Conservation (phyloP, 2,888 invertebrate genomes). For the Eurois occulta region DNA sequence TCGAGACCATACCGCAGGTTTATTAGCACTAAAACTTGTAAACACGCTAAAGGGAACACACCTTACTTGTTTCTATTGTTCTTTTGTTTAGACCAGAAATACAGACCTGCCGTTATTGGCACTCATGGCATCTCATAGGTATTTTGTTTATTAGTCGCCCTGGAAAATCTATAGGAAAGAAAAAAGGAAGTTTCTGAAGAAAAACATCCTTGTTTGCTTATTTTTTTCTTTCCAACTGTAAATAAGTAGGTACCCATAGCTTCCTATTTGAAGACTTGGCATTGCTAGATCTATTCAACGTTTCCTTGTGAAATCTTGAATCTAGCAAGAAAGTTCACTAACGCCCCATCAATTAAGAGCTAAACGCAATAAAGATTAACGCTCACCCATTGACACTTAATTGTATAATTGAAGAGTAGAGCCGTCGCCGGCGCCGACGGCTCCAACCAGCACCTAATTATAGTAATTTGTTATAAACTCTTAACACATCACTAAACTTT, state of each 20-base stretch:
- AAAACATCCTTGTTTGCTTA: background rate
- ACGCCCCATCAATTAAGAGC: slow-evolving; percentile 51
- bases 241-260: background rate
- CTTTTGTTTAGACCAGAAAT: slow-evolving; percentile 41
- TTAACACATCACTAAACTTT: slow-evolving; percentile 13
- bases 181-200: background rate
- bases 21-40: slow-evolving; percentile 62
- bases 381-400: slow-evolving; percentile 65
- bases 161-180: background rate
- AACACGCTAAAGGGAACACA: slow-evolving; percentile 36
- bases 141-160: slow-evolving; percentile 7
- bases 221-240: too few species aligned
- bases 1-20: slow-evolving; percentile 32
- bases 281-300: background rate
- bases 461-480: slow-evolving; percentile 59
- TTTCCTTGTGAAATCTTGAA: background rate
- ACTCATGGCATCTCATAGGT: slow-evolving; percentile 27
- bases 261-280: background rate
- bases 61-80: slow-evolving; percentile 50
- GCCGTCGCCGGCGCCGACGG: slow-evolving; percentile 38
- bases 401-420: slow-evolving; percentile 66
- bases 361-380: slow-evolving; percentile 67
- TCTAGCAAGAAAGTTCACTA: slow-evolving; percentile 25
- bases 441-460: slow-evolving; percentile 55
- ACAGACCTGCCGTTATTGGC: slow-evolving; percentile 20